Percentiles rank a stretch among this genome's conserved stretches.
phyloP scores from a whole-genome alignment of 2,888 invertebrate species.

The Lacanobia oleracea region DNA sequence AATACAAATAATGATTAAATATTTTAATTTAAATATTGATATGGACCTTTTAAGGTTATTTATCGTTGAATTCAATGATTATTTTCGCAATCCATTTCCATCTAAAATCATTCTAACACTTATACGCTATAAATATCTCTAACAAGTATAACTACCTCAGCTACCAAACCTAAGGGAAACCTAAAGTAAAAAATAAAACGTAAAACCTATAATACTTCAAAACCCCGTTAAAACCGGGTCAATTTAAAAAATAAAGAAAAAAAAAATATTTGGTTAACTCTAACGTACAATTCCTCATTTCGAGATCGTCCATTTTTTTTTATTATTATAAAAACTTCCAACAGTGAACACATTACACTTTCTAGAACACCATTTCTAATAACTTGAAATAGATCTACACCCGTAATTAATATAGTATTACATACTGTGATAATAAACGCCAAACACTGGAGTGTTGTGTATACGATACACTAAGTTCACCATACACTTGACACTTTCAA shows the following conservation, averaged over 20 bases:
- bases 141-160: slow-evolving; percentile 80
- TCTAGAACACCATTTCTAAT: slow-evolving; percentile 82
- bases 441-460: slow-evolving; percentile 65
- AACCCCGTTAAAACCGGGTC: slow-evolving; percentile 88
- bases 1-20: slow-evolving; percentile 88
- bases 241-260: slow-evolving; percentile 75
- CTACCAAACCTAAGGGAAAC: slow-evolving; percentile 77
- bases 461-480: slow-evolving; percentile 54
- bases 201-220: slow-evolving; percentile 89
- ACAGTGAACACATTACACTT: slow-evolving; percentile 87
- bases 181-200: slow-evolving; percentile 71
- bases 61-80: slow-evolving; percentile 82
- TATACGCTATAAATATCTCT: slow-evolving; percentile 75
- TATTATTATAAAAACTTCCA: slow-evolving; percentile 79
- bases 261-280: slow-evolving; percentile 84
- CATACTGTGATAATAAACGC: slow-evolving; percentile 70
- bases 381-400: slow-evolving; percentile 88
- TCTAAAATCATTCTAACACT: slow-evolving; percentile 78
- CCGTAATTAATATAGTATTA: slow-evolving; percentile 83
- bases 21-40: slow-evolving; percentile 88
- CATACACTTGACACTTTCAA: slow-evolving; percentile 41
- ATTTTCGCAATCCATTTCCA: slow-evolving; percentile 76
- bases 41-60: slow-evolving; percentile 89
- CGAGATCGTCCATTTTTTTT: slow-evolving; percentile 81
- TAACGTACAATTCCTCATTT: slow-evolving; percentile 80